Percentiles rank a stretch among this genome's conserved stretches.
Conservation (phyloP, 2,113 vertebrate genomes). For the Percopsis transmontana region DNA sequence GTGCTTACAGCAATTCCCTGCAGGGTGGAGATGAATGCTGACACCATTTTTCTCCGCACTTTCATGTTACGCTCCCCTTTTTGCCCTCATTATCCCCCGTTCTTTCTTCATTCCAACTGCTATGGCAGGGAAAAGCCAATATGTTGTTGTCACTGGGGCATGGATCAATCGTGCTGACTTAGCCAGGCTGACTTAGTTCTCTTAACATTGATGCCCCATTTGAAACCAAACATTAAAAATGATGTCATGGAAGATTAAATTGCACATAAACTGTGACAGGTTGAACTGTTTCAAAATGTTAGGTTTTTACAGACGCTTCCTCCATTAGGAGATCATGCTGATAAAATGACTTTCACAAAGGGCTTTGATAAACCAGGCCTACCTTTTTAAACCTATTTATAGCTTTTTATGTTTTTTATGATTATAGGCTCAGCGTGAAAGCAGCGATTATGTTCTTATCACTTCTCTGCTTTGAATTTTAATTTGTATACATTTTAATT, state of each 20-base stretch:
- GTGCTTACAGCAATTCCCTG: conserved; percentile 43
- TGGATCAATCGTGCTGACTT: conserved; percentile 41
- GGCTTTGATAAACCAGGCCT: no score
- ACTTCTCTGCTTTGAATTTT: no score
- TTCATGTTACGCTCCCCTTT: conserved; percentile 15
- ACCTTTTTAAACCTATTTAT: no score
- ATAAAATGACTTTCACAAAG: no score
- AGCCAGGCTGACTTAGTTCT: conserved; percentile 38
- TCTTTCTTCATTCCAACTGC: conserved; percentile 28
- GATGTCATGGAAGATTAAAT: conserved; percentile 20
- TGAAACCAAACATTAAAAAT: conserved; percentile 25
- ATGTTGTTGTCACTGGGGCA: conserved; percentile 50
- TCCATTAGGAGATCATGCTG: no score
- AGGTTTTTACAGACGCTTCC: not conserved
- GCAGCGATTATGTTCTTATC: no score
- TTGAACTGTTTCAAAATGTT: not conserved
- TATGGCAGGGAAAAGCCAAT: conserved; percentile 46
- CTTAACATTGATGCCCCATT: conserved; percentile 24
- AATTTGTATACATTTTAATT: no score
- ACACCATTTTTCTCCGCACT: conserved; percentile 42
- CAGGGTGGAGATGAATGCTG: conserved; percentile 37
- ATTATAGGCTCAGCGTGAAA: no score
- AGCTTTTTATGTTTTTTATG: no score
- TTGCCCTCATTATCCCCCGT: conserved; percentile 7
- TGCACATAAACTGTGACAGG: not conserved